These are phyloP conservation scores for Rhynchonycteris naso DNA, from an alignment of 2,797 vertebrate species.

Conservation along the genomic window DNA sequence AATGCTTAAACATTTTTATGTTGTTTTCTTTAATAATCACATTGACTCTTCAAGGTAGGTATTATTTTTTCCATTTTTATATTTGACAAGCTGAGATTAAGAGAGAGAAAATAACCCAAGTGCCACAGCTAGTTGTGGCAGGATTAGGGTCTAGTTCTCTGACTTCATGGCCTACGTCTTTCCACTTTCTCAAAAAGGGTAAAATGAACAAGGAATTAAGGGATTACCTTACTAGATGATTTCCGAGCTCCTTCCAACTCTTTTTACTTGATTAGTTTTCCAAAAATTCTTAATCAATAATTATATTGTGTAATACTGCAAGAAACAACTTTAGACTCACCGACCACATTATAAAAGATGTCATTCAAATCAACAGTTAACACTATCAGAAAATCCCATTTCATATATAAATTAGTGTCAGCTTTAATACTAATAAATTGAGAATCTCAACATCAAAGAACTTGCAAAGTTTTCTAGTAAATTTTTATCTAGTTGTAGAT, in stretches of 20 bases:
- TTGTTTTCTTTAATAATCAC: background rate
- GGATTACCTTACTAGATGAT: background rate
- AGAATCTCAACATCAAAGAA: background rate
- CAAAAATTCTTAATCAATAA: background rate
- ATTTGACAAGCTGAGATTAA: background rate
- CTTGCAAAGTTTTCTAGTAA: background rate
- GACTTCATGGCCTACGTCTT: background rate
- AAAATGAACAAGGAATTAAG: background rate
- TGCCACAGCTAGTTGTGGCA: background rate
- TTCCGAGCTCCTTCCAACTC: background rate
- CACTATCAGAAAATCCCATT: background rate
- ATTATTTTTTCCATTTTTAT: background rate
- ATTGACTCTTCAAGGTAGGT: background rate
- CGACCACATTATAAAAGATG: background rate
- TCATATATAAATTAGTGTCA: background rate
- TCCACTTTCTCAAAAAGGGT: background rate
- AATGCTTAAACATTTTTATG: background rate
- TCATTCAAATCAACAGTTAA: background rate
- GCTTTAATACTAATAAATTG: background rate
- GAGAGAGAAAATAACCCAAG: background rate
- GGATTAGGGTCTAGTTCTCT: background rate
- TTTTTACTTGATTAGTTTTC: conserved; percentile 13
- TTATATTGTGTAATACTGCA: background rate
- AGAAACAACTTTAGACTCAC: background rate
- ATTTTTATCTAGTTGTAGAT: background rate